These are phyloP conservation scores for Clarias batrachus DNA, from an alignment of 2,113 vertebrate genomes.

Conservation along the genomic window DNA sequence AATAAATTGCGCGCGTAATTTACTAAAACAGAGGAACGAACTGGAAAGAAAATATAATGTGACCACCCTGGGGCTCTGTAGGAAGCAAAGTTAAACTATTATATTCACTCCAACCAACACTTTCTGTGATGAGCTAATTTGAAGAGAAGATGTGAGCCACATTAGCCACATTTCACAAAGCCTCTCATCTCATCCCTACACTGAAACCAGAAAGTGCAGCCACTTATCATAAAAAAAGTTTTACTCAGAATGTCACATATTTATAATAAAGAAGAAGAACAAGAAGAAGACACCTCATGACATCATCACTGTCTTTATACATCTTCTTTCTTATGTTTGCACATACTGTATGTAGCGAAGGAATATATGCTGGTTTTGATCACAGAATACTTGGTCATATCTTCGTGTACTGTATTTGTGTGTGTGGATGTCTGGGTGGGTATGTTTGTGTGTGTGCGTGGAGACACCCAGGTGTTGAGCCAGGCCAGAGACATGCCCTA, in stretches of 20 bases:
- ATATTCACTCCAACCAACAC: neutral
- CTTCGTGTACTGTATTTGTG: constrained; percentile 13
- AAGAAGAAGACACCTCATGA: neutral
- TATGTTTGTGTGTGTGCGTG: constrained; percentile 14
- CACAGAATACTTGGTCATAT: neutral
- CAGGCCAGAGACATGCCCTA: constrained; percentile 69
- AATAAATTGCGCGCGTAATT: too few species aligned
- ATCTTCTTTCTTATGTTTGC: neutral
- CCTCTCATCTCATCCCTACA: neutral
- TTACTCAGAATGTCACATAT: neutral
- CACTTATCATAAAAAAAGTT: neutral
- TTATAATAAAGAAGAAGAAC: neutral
- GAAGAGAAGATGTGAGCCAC: neutral
- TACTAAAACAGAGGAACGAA: too few species aligned
- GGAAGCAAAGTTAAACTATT: neutral
- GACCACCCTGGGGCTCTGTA: too few species aligned
- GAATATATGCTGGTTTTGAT: neutral
- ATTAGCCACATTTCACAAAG: neutral
- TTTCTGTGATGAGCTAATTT: neutral
- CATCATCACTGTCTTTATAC: neutral
- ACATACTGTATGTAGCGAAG: neutral
- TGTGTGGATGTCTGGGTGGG: constrained; percentile 37
- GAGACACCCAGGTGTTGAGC: constrained; percentile 56
- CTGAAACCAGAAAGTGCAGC: neutral
- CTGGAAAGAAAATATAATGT: too few species aligned